Conservation (phyloP, 2,797 vertebrate genomes). For the Cuniculus paca region DNA sequence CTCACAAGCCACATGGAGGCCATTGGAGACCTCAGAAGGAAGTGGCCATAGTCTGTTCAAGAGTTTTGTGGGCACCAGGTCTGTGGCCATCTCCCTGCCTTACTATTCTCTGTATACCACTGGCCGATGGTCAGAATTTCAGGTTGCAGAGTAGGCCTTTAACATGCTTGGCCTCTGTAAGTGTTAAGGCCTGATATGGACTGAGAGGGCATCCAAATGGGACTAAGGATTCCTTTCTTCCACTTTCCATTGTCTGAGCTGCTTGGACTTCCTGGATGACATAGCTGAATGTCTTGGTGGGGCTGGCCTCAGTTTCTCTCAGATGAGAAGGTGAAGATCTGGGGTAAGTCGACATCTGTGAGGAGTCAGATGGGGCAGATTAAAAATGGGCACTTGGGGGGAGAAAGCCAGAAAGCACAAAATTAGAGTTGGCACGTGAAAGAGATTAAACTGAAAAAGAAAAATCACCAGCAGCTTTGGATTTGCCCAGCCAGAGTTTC, state of each 20-base stretch:
- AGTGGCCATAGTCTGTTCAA: background rate
- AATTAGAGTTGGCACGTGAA: conserved; percentile 76
- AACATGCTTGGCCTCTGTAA: background rate
- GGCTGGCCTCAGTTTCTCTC: conserved; percentile 54
- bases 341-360: conserved; percentile 77
- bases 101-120: background rate
- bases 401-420: conserved; percentile 81
- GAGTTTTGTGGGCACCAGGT: background rate
- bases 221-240: background rate
- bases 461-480: conserved; percentile 72
- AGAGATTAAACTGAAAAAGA: conserved; percentile 70
- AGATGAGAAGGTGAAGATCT: conserved; percentile 79
- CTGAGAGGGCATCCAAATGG: background rate
- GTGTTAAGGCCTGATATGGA: accelerated
- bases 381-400: conserved; percentile 74
- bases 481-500: conserved; percentile 72
- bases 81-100: background rate
- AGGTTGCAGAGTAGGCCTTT: background rate
- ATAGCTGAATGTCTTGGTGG: background rate
- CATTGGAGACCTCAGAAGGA: background rate
- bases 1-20: background rate
- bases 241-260: background rate
- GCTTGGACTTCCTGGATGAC: background rate
- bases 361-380: conserved; percentile 84
- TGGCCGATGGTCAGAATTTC: background rate